A percentile compares a stretch with the other conserved stretches of the same genome.
These are phyloP conservation scores for Cancer borealis DNA, from an alignment of 2,888 invertebrate species.

Conservation along the genomic window DNA sequence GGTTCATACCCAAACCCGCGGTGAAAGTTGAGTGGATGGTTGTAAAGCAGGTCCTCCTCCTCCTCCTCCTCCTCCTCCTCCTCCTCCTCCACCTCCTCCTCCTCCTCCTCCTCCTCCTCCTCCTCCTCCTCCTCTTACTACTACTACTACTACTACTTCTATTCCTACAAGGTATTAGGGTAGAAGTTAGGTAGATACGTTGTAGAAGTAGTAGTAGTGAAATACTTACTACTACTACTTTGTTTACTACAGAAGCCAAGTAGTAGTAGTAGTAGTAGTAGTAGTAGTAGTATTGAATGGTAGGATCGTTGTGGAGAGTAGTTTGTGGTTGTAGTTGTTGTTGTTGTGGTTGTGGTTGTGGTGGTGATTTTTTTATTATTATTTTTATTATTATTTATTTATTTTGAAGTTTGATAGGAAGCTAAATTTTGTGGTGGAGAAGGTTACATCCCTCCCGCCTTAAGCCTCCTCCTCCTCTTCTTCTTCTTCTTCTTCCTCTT, in stretches of 20 bases:
- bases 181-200: too few species aligned
- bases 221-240: background rate
- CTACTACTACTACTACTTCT: too few species aligned
- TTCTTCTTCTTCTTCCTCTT: too few species aligned
- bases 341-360: background rate
- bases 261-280: too few species aligned
- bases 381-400: too few species aligned
- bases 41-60: background rate
- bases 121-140: too few species aligned
- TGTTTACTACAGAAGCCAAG: too few species aligned
- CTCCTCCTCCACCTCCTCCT: too few species aligned
- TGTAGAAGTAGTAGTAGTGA: too few species aligned
- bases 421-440: background rate
- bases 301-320: background rate
- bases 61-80: background rate
- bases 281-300: background rate
- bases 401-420: background rate
- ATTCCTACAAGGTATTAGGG: too few species aligned
- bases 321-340: background rate
- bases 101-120: too few species aligned
- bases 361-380: background rate
- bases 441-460: background rate
- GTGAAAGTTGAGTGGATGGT: conserved; percentile 22
- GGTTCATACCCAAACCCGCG: background rate
- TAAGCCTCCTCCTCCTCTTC: background rate